Conservation (phyloP, 2,113 vertebrate genomes). For the Myanophis thanlyinensis region DNA sequence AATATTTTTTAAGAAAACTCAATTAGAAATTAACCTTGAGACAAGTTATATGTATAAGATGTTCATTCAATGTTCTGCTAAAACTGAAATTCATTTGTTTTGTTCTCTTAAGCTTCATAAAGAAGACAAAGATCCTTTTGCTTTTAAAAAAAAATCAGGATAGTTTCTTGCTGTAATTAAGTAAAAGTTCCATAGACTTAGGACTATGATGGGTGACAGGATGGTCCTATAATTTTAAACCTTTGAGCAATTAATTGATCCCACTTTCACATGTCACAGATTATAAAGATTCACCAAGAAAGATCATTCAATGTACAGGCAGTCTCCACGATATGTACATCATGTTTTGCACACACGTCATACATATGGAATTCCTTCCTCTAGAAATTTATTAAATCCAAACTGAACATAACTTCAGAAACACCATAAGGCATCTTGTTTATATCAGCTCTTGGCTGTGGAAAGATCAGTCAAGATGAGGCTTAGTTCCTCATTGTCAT, state of each 20-base stretch:
- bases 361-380: neutral
- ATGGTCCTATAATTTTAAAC: neutral
- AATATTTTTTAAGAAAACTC: constrained; percentile 18
- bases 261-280: neutral
- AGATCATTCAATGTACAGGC: neutral
- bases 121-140: neutral
- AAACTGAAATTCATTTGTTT: neutral
- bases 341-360: neutral
- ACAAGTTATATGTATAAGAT: neutral
- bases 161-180: neutral
- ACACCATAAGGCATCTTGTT: neutral
- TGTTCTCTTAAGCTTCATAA: neutral
- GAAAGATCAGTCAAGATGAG: neutral
- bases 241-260: neutral
- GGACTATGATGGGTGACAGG: neutral
- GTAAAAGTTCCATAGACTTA: neutral
- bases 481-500: neutral
- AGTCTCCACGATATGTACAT: neutral
- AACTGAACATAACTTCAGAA: neutral
- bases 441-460: neutral
- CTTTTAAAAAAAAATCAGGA: neutral
- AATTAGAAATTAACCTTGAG: neutral
- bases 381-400: too few relatives aligned
- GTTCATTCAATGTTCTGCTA: neutral
- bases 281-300: neutral